Evolutionary conservation across 2,888 invertebrate genomes (phyloP).

Genomic region (Chymomyza fuscimana): DNA sequence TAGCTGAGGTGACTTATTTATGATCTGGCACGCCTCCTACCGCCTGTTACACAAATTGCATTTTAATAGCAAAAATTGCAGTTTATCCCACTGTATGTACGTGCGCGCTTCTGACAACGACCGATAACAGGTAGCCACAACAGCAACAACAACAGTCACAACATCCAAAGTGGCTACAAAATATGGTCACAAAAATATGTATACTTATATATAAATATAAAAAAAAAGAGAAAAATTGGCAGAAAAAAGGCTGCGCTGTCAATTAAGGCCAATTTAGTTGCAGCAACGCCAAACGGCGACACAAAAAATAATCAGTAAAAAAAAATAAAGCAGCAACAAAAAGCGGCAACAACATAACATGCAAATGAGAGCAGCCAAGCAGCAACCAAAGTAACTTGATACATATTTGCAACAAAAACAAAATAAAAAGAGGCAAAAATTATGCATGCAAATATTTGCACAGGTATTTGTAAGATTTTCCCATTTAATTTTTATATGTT

Average conservation of each 20-base stretch:
- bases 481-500: constrained; percentile 40
- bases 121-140: constrained; percentile 53
- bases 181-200: constrained; percentile 3
- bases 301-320: constrained; percentile 59
- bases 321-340: constrained; percentile 37
- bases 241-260: constrained; percentile 72
- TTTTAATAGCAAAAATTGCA: background rate
- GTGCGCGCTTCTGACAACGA: constrained; percentile 45
- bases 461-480: constrained; percentile 41
- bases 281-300: constrained; percentile 61
- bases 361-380: constrained; percentile 67
- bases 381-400: constrained; percentile 66
- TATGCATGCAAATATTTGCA: constrained; percentile 33
- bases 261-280: constrained; percentile 73
- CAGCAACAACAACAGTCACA: constrained; percentile 37
- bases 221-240: constrained; percentile 40
- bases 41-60: too few relatives aligned
- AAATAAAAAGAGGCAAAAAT: constrained; percentile 39
- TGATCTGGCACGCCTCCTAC: too few relatives aligned
- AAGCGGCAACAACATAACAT: constrained; percentile 40
- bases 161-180: constrained; percentile 29
- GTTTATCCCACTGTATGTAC: background rate
- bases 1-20: too few relatives aligned
- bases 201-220: background rate
- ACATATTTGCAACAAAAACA: constrained; percentile 48